A percentile compares a stretch with the other conserved stretches of the same genome.
Conservation (phyloP, 64 coral and sea anemone genomes). For the Platygyra sinensis region DNA sequence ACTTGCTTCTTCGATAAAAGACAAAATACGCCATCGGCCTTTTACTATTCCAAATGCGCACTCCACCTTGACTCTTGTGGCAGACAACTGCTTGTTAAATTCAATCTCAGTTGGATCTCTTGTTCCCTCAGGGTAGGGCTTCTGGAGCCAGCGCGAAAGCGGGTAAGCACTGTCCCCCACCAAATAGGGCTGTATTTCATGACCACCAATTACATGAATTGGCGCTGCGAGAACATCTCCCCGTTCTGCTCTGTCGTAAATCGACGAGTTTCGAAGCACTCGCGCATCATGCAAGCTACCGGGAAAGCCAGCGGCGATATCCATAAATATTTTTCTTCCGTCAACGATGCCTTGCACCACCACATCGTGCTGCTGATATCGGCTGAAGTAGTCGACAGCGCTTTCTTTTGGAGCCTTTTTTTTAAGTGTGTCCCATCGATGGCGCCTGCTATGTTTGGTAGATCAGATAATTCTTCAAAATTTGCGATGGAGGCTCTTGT, state of each 20-base stretch:
- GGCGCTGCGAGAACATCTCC: slow-evolving; percentile 51
- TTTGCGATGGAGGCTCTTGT: too few relatives aligned
- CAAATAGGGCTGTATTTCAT: background rate
- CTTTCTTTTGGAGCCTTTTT: background rate
- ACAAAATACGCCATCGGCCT: slow-evolving; percentile 38
- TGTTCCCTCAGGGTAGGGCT: slow-evolving; percentile 52
- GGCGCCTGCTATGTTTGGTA: too few relatives aligned
- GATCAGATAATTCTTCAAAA: too few relatives aligned
- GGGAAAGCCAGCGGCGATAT: slow-evolving; percentile 54
- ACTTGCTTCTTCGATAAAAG: slow-evolving; percentile 41
- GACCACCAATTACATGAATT: background rate
- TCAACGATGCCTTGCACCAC: too few relatives aligned
- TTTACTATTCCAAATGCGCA: slow-evolving; percentile 52
- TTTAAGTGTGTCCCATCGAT: too few relatives aligned
- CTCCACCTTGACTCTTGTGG: slow-evolving; percentile 35
- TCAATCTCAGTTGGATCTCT: slow-evolving; percentile 42
- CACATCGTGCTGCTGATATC: too few relatives aligned
- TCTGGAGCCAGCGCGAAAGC: slow-evolving; percentile 38
- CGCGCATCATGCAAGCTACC: slow-evolving; percentile 61
- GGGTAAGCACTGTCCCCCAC: slow-evolving; percentile 36
- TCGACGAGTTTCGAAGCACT: slow-evolving; percentile 48
- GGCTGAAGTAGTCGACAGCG: background rate
- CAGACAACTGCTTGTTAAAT: slow-evolving; percentile 40
- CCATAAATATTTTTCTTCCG: background rate
- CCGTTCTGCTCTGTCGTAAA: slow-evolving; percentile 59